Evolutionary conservation across 2,797 vertebrate species (phyloP).

Genomic region (Onychomys torridus): DNA sequence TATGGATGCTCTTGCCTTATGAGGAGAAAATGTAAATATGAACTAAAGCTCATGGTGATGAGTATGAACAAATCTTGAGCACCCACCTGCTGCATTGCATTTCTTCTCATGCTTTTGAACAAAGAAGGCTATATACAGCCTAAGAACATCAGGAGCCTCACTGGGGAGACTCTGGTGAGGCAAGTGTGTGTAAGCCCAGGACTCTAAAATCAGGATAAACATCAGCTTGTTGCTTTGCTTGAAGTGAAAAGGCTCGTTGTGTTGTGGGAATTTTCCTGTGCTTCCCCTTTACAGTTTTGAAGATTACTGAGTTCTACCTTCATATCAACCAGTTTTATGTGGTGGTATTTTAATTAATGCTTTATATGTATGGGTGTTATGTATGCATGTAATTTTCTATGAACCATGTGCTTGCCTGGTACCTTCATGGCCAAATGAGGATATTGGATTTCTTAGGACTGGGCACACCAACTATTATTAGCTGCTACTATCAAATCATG

Average conservation of each 20-base stretch:
- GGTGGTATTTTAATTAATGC: too few species aligned
- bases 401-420: too few species aligned
- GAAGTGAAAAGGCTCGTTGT: neutral
- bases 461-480: too few species aligned
- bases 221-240: neutral
- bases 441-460: too few species aligned
- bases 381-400: too few species aligned
- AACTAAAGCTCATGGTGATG: neutral
- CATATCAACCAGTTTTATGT: too few species aligned
- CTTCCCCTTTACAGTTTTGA: neutral
- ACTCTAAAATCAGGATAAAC: neutral
- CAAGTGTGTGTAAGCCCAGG: neutral
- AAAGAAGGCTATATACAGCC: neutral
- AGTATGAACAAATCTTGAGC: neutral
- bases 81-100: neutral
- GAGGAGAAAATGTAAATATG: neutral
- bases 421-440: too few species aligned
- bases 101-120: neutral
- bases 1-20: neutral
- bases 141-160: neutral
- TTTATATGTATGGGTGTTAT: too few species aligned
- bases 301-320: too few species aligned
- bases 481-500: too few species aligned
- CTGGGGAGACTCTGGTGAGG: neutral
- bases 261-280: neutral